A percentile compares a stretch with the other conserved stretches of the same genome.
Conservation (phyloP, 2,113 vertebrate genomes). For the Geococcyx californianus region DNA sequence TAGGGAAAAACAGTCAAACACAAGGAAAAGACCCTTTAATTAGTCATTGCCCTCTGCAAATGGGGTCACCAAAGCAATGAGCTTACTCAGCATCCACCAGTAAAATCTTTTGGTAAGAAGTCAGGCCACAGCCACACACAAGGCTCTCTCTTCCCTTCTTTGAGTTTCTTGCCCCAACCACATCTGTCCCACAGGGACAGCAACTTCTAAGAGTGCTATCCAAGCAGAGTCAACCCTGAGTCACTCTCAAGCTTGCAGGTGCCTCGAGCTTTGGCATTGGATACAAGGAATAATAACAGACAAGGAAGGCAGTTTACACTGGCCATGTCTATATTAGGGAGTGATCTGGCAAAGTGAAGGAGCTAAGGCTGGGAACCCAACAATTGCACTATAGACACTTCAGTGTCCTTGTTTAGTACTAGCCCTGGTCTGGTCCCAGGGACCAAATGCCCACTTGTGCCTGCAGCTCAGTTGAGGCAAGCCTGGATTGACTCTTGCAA, state of each 20-base stretch:
- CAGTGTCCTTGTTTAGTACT: background rate
- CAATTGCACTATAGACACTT: background rate
- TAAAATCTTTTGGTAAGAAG: background rate
- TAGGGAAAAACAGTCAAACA: background rate
- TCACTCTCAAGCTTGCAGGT: background rate
- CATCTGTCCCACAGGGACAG: background rate
- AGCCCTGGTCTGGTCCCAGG: background rate
- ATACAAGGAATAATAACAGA: background rate
- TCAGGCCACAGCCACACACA: background rate
- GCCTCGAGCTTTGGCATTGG: background rate
- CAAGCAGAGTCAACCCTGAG: background rate
- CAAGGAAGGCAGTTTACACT: background rate
- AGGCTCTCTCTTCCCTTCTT: background rate
- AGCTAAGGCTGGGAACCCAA: background rate
- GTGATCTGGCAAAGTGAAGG: background rate
- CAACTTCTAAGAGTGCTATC: background rate
- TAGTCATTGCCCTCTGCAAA: background rate
- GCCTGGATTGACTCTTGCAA: background rate
- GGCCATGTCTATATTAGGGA: background rate
- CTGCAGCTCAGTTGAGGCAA: background rate
- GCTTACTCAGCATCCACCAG: background rate
- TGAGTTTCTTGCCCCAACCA: background rate
- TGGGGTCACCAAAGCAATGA: background rate
- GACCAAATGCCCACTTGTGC: background rate
- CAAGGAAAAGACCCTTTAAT: background rate